phyloP scores from a whole-genome alignment of 1,140 invertebrate species.

The Scaptomyza montana region DNA sequence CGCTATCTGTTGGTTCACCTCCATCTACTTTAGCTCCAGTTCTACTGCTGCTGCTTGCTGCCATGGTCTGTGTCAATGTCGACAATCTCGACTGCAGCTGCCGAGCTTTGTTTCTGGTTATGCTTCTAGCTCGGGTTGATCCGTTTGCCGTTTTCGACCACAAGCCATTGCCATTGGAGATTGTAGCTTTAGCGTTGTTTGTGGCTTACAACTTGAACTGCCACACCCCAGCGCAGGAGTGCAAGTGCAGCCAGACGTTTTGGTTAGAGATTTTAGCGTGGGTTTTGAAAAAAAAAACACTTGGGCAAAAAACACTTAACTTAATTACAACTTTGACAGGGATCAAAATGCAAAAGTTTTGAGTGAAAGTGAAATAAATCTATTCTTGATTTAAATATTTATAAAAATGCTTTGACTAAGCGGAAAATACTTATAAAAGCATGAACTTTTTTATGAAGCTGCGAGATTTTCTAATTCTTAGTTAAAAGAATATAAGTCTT shows the following conservation, averaged over 20 bases:
- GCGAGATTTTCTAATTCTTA: too few species aligned
- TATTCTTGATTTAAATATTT: too few species aligned
- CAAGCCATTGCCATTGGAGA: conserved; percentile 49
- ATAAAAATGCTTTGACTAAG: too few species aligned
- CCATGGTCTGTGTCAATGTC: conserved; percentile 69
- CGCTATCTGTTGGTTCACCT: conserved; percentile 25
- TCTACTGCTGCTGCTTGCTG: not conserved
- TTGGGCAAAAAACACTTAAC: too few species aligned
- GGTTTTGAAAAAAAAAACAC: conserved; percentile 16
- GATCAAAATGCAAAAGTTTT: not conserved
- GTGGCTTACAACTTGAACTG: conserved; percentile 28
- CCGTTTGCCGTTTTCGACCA: conserved; percentile 54
- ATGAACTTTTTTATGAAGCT: too few species aligned
- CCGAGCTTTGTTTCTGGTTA: conserved; percentile 33
- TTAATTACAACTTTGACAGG: not conserved
- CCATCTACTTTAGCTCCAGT: not conserved
- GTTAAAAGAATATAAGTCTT: too few species aligned
- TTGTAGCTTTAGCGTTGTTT: conserved; percentile 31
- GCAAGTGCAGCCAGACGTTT: conserved; percentile 73
- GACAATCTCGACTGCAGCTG: conserved; percentile 17
- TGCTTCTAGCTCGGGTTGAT: conserved; percentile 16
- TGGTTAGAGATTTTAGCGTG: conserved; percentile 70
- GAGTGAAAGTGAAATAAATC: too few species aligned
- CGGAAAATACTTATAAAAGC: too few species aligned
- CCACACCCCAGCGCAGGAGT: conserved; percentile 22